A percentile compares a stretch with the other conserved stretches of the same genome.
These are phyloP conservation scores for Cyclopterus lumpus DNA, from an alignment of 2,797 vertebrate genomes.

Conservation along the genomic window DNA sequence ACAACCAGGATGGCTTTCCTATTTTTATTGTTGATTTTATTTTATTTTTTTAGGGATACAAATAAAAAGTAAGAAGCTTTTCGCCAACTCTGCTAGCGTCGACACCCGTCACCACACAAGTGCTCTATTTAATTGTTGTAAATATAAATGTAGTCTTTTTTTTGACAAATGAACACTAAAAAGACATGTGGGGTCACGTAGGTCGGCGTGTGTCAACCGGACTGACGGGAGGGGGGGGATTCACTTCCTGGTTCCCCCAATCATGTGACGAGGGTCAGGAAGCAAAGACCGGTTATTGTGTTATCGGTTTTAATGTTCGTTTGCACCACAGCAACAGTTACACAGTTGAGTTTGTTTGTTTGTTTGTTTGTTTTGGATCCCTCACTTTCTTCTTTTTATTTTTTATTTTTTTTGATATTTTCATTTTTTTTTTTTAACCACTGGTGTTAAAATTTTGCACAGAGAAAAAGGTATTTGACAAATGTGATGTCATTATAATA, in stretches of 20 bases:
- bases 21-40: slow-evolving; percentile 16
- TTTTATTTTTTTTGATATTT: slow-evolving; percentile 69
- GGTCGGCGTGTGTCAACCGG: slow-evolving; percentile 85
- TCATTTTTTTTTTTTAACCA: slow-evolving; percentile 88
- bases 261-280: slow-evolving; percentile 42
- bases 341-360: slow-evolving; percentile 36
- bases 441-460: slow-evolving; percentile 96
- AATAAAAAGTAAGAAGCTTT: slow-evolving; percentile 67
- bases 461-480: slow-evolving; percentile 84
- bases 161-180: slow-evolving; percentile 84
- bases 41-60: slow-evolving; percentile 30
- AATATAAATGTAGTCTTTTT: slow-evolving; percentile 91
- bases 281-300: slow-evolving; percentile 12
- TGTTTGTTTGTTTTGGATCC: slow-evolving; percentile 24
- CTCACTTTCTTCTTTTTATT: slow-evolving; percentile 20
- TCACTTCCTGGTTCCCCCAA: slow-evolving; percentile 59
- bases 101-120: slow-evolving; percentile 82
- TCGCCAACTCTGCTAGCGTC: slow-evolving; percentile 81
- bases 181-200: slow-evolving; percentile 82
- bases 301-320: slow-evolving; percentile 11
- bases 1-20: slow-evolving; percentile 75
- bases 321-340: slow-evolving; percentile 36
- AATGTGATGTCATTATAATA: slow-evolving; percentile 78
- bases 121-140: slow-evolving; percentile 97
- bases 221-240: slow-evolving; percentile 78